These are phyloP conservation scores for Proisotoma minuta DNA, from an alignment of 2,888 invertebrate species.

Conservation along the genomic window DNA sequence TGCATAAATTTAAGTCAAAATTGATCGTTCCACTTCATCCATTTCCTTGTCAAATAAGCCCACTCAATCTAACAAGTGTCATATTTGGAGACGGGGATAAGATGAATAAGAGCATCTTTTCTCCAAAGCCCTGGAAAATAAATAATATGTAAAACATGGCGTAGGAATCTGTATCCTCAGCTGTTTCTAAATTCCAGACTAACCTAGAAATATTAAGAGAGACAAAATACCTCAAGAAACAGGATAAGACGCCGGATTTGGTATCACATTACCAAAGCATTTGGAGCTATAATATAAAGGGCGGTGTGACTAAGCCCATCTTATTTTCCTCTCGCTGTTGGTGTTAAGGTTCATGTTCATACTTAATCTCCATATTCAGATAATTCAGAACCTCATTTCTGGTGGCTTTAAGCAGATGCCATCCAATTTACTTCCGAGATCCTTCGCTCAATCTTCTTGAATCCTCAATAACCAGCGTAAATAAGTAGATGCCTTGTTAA, in stretches of 20 bases:
- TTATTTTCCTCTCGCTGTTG: background rate
- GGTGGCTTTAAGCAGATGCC: constrained; percentile 17
- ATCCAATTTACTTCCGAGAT: constrained; percentile 20
- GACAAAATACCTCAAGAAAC: too few species aligned
- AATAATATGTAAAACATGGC: constrained; percentile 2
- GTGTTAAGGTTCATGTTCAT: constrained; percentile 5
- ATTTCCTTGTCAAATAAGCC: constrained; percentile 1
- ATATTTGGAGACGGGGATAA: background rate
- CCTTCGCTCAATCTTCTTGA: constrained; percentile 3
- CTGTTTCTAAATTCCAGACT: constrained; percentile 9
- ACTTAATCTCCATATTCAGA: constrained; percentile 24
- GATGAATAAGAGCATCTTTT: background rate
- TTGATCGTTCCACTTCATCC: background rate
- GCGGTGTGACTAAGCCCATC: constrained; percentile 6
- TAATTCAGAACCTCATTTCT: constrained; percentile 21
- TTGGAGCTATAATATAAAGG: background rate
- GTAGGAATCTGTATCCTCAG: background rate
- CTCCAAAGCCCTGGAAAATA: background rate
- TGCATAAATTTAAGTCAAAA: background rate
- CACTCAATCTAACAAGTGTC: background rate
- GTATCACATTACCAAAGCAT: background rate
- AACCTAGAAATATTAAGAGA: constrained; percentile 12
- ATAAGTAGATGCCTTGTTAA: too few species aligned
- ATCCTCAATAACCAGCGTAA: too few species aligned
- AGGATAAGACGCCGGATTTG: background rate